These are phyloP conservation scores for Macroteleia sp. DNA, from an alignment of 2,888 invertebrate genomes.

Conservation along the genomic window DNA sequence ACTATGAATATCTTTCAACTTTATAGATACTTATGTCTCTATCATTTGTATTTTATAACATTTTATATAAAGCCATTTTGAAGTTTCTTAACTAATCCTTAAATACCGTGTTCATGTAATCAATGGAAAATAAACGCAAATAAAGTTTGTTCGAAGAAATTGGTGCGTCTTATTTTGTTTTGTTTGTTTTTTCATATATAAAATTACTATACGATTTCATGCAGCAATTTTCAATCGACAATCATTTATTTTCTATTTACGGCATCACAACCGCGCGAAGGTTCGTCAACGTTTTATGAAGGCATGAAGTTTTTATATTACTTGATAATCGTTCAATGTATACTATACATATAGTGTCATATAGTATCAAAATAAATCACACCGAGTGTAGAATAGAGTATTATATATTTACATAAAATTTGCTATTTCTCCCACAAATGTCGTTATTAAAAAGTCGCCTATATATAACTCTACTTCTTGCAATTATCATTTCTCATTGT, in stretches of 20 bases:
- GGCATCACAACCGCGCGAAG: slow-evolving; percentile 74
- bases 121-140: slow-evolving; percentile 31
- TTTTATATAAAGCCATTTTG: slow-evolving; percentile 53
- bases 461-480: slow-evolving; percentile 66
- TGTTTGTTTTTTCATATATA: not conserved
- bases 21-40: slow-evolving; percentile 57
- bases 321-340: slow-evolving; percentile 75
- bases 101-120: slow-evolving; percentile 29
- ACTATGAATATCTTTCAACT: slow-evolving; percentile 60
- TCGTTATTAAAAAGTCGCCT: slow-evolving; percentile 74
- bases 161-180: slow-evolving; percentile 13
- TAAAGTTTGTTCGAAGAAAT: slow-evolving; percentile 37
- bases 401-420: slow-evolving; percentile 79
- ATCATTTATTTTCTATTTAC: slow-evolving; percentile 40
- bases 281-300: slow-evolving; percentile 77
- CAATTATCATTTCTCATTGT: slow-evolving; percentile 61
- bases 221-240: slow-evolving; percentile 17
- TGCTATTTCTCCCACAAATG: slow-evolving; percentile 65
- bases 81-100: slow-evolving; percentile 53
- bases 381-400: slow-evolving; percentile 81
- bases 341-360: slow-evolving; percentile 73
- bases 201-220: slow-evolving; percentile 10
- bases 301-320: slow-evolving; percentile 77
- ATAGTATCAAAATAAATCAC: slow-evolving; percentile 83
- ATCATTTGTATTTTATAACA: slow-evolving; percentile 54